Evolutionary conservation across 2,113 vertebrate genomes (phyloP), one percentile per base, ranked within the genome.

Genomic region (Acanthochromis polyacanthus): DNA sequence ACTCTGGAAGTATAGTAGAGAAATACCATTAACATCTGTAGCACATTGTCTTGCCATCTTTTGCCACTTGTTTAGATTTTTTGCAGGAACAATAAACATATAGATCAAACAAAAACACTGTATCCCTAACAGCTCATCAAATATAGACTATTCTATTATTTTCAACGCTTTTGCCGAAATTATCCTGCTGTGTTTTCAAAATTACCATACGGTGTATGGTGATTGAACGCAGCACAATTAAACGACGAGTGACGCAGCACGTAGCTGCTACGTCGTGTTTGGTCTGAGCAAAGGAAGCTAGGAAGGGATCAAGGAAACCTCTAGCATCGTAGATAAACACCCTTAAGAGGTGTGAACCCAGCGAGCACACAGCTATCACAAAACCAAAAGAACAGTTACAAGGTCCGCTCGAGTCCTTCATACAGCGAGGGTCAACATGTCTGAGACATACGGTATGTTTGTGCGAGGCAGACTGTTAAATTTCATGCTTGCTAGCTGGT

Each of bases 391-490:
- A 66, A 23, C 56, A 53, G 36, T 38, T 15, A 65, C 63, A 55
- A 80, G 59, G 20, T 78, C 62, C 59, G 66, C 36, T 4, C 68
- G 82, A 89, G 40, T 81, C 53, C 72, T 86, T 62, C 76, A 67
- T 10, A 64, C 81, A 69, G 77, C 71, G 86, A 88, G 83, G 86
- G 86, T 78, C 91, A 88, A 91, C 92, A 95, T 95, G 95, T 95
- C 95, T 75, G 95, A 95, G 93, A 95, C 95, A 71, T 95, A 95
- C 93, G 95, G 95, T 95, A 94, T 23, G 91, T 90, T 61, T 70
- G 10, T 51, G 25, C 3, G 50, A 7, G 36, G 32, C 19, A 56
- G 67, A n/a, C 9, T 40, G 43, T 36, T 61, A 19, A 19, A 65
- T 64, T 76, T 71, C 22, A 65, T 40, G 50, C 57, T 50, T 55